Percentiles rank a stretch among this genome's conserved stretches.
Evolutionary conservation across 2,888 invertebrate species (phyloP).

Genomic region (Epinotia brunnichana): DNA sequence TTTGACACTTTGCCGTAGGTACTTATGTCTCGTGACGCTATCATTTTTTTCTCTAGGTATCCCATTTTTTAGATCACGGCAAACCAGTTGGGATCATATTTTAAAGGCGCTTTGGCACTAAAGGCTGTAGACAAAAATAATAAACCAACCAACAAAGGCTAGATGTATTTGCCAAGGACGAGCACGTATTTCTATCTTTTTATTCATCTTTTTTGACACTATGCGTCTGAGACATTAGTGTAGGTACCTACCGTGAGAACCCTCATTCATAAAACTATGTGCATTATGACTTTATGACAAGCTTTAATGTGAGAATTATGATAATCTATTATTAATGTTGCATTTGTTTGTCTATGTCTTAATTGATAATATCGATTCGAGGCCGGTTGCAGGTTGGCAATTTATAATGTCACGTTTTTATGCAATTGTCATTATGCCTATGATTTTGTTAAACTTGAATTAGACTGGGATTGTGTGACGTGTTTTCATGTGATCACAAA

Average conservation of each 20-base stretch:
- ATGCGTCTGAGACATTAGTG: not conserved
- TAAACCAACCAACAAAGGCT: not conserved
- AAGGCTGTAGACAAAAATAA: not conserved
- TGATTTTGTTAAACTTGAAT: not conserved
- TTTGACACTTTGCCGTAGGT: no score
- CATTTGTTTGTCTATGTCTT: slow-evolving; percentile 1
- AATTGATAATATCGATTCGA: not conserved
- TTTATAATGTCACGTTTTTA: not conserved
- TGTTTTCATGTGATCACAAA: not conserved
- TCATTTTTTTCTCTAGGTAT: no score
- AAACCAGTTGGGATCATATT: not conserved
- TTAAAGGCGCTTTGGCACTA: not conserved
- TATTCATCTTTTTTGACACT: slow-evolving; percentile 20
- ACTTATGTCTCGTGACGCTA: no score
- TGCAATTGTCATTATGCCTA: slow-evolving; percentile 1
- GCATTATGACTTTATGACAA: not conserved
- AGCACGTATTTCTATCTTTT: slow-evolving; percentile 15
- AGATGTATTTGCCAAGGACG: not conserved
- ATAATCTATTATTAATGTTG: not conserved
- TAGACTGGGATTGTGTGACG: not conserved
- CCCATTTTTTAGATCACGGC: no score
- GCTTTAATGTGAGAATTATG: slow-evolving; percentile 22
- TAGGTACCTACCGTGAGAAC: slow-evolving; percentile 10
- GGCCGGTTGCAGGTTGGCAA: not conserved
- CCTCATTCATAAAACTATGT: not conserved